Conservation (phyloP, 2,888 invertebrate genomes). For the Tiphia femorata region DNA sequence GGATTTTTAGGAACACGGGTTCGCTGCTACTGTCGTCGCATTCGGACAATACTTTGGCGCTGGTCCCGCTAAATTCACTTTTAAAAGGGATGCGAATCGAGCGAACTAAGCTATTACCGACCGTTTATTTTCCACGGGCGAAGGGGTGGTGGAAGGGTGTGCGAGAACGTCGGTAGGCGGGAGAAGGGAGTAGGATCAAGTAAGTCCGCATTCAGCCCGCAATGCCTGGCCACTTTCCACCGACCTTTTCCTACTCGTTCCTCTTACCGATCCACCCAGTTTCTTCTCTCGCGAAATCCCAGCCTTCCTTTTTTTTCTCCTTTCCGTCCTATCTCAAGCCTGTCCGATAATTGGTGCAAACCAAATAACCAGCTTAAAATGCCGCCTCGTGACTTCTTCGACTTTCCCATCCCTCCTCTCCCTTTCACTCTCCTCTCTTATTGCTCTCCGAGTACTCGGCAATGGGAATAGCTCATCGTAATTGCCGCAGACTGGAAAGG, state of each 20-base stretch:
- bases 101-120: slow-evolving; percentile 23
- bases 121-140: slow-evolving; percentile 16
- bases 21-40: too few species aligned
- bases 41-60: slow-evolving; percentile 34
- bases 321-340: background rate
- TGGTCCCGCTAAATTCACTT: slow-evolving; percentile 7
- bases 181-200: background rate
- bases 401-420: slow-evolving; percentile 7
- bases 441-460: background rate
- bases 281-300: background rate
- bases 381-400: slow-evolving; percentile 11
- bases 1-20: too few species aligned
- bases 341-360: slow-evolving; percentile 21
- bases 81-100: slow-evolving; percentile 12
- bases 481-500: too few species aligned
- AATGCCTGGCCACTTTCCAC: background rate
- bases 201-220: slow-evolving; percentile 14
- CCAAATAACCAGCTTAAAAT: slow-evolving; percentile 32
- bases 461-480: slow-evolving; percentile 3
- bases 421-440: background rate
- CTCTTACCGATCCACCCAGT: too few species aligned
- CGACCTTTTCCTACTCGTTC: slow-evolving; percentile 2
- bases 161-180: background rate
- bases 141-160: background rate
- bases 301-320: background rate